Percentiles rank a stretch among this genome's conserved stretches.
phyloP scores from a whole-genome alignment of 2,888 invertebrate species.

The Anthophora plumipes region DNA sequence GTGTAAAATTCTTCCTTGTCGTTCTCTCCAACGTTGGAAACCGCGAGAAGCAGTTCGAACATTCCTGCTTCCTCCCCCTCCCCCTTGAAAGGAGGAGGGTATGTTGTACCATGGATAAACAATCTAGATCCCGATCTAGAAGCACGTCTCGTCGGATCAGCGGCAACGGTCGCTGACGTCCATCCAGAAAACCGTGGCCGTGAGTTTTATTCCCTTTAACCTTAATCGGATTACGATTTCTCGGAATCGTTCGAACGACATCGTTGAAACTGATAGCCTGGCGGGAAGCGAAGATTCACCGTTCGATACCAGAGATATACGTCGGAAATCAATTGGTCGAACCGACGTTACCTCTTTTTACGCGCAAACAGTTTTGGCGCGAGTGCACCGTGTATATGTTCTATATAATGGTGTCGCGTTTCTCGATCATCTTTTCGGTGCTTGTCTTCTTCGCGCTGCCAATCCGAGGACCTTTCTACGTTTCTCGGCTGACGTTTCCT shows the following conservation, averaged over 20 bases:
- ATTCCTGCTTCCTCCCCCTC: conserved; percentile 6
- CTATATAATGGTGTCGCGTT: neutral
- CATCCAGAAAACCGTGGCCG: conserved; percentile 42
- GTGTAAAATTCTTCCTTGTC: conserved; percentile 20
- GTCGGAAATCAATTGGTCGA: neutral
- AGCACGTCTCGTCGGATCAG: conserved; percentile 40
- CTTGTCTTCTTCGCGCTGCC: conserved; percentile 3
- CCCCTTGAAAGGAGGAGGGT: no score
- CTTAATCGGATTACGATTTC: conserved; percentile 31
- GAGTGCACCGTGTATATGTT: neutral
- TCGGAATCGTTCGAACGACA: neutral
- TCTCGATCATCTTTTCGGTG: neutral
- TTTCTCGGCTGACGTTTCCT: neutral
- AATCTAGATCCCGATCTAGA: conserved; percentile 31
- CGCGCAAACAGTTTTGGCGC: conserved; percentile 29
- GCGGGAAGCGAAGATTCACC: neutral
- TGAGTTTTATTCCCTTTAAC: conserved; percentile 50
- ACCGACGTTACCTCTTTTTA: conserved; percentile 6
- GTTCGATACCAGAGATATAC: neutral
- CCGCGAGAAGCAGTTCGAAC: conserved; percentile 20
- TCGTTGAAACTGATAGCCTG: neutral
- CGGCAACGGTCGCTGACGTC: conserved; percentile 52
- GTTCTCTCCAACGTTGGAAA: neutral
- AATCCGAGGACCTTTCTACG: no score
- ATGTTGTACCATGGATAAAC: conserved; percentile 54